Percentiles rank a stretch among this genome's conserved stretches.
Conservation (phyloP, 2,113 vertebrate species). For the Lophochroa leadbeateri region DNA sequence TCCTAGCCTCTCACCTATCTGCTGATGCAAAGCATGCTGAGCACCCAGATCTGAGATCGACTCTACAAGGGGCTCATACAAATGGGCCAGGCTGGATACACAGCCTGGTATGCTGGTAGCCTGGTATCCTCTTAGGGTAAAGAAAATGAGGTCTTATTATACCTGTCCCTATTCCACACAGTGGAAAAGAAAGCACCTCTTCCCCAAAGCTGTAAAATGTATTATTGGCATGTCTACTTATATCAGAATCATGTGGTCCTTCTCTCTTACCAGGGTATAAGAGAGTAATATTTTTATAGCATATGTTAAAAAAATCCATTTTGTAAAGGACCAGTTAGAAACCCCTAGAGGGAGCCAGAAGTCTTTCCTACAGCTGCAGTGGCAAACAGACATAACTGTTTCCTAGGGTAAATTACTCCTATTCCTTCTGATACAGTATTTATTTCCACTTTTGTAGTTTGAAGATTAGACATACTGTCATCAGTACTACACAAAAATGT, state of each 20-base stretch:
- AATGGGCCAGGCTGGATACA: neutral
- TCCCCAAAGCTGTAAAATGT: neutral
- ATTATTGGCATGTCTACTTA: neutral
- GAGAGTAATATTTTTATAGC: neutral
- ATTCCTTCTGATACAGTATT: neutral
- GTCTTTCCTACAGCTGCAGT: neutral
- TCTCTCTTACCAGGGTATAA: neutral
- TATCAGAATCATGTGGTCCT: neutral
- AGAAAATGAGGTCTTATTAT: neutral
- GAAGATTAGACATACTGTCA: neutral
- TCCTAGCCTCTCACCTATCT: neutral
- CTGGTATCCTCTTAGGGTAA: neutral
- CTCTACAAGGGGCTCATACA: fast-evolving
- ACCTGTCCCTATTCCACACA: neutral
- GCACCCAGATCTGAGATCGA: neutral
- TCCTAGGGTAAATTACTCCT: neutral
- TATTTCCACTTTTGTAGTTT: neutral
- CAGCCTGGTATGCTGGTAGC: too few relatives aligned
- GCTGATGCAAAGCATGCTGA: neutral
- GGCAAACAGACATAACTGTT: neutral
- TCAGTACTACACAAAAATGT: neutral
- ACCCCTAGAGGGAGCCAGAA: constrained; percentile 67
- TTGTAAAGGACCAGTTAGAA: neutral
- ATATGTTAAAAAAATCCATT: fast-evolving
- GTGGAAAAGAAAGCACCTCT: neutral